Evolutionary conservation across 2,113 vertebrate species (phyloP).

Genomic region (Pithys albifrons): DNA sequence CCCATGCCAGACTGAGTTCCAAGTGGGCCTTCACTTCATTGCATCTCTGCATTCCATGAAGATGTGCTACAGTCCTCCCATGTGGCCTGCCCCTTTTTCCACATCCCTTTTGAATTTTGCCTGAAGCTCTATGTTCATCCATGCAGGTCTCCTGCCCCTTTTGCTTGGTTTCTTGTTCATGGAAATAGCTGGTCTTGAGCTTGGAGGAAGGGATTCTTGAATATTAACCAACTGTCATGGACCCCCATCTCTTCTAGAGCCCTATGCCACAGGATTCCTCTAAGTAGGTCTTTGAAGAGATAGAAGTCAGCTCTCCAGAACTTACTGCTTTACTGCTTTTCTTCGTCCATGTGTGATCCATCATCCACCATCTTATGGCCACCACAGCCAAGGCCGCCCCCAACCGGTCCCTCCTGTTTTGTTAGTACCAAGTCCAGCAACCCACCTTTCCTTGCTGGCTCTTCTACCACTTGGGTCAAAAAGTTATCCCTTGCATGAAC

Average conservation of each 20-base stretch:
- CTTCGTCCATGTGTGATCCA: background rate
- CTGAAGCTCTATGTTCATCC: background rate
- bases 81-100: too few species aligned
- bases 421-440: background rate
- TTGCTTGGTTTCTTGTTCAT: background rate
- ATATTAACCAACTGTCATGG: background rate
- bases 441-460: background rate
- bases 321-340: background rate
- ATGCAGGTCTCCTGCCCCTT: background rate
- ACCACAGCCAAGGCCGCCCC: background rate
- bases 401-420: background rate
- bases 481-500: background rate
- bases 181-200: background rate
- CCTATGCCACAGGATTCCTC: background rate
- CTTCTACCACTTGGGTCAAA: background rate
- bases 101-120: background rate
- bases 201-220: background rate
- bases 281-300: background rate
- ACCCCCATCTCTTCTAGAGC: background rate
- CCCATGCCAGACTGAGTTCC: background rate
- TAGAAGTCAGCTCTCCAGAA: background rate
- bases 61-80: too few species aligned
- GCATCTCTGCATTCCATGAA: too few species aligned
- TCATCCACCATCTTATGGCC: background rate
- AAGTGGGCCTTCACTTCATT: too few species aligned